Percentiles rank a stretch among this genome's conserved stretches.
Evolutionary conservation across 2,113 vertebrate species (phyloP).

Genomic region (Trachemys scripta): DNA sequence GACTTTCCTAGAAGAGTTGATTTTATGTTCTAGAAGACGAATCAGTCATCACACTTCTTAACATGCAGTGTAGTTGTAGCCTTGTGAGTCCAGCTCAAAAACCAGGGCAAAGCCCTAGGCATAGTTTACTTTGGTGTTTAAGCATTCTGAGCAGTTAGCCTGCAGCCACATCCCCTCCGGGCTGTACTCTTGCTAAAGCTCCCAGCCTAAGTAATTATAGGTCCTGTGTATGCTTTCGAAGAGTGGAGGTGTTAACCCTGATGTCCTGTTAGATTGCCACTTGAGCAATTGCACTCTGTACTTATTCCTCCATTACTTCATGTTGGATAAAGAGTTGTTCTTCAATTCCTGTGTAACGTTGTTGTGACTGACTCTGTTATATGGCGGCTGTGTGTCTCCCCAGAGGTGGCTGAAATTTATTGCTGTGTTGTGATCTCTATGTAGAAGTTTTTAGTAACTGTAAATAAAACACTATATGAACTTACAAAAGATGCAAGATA

Average conservation of each 20-base stretch:
- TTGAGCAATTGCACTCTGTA: background rate
- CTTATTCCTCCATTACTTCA: accelerated
- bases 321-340: background rate
- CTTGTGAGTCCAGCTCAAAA: background rate
- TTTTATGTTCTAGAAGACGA: background rate
- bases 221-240: background rate
- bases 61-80: background rate
- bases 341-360: background rate
- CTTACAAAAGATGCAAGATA: background rate
- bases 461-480: background rate
- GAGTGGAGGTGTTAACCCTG: accelerated
- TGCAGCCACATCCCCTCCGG: background rate
- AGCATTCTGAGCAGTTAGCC: background rate
- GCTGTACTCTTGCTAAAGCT: background rate
- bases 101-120: background rate
- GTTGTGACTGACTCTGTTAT: background rate
- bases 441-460: background rate
- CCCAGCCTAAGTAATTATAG: background rate
- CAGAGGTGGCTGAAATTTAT: background rate
- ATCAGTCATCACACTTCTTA: background rate
- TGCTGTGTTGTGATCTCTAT: background rate
- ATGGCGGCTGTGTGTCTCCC: background rate
- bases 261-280: background rate
- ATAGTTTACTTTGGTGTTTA: background rate
- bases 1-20: background rate